Evolutionary conservation across 2,888 invertebrate genomes (phyloP).

Genomic region (Orgyia antiqua): DNA sequence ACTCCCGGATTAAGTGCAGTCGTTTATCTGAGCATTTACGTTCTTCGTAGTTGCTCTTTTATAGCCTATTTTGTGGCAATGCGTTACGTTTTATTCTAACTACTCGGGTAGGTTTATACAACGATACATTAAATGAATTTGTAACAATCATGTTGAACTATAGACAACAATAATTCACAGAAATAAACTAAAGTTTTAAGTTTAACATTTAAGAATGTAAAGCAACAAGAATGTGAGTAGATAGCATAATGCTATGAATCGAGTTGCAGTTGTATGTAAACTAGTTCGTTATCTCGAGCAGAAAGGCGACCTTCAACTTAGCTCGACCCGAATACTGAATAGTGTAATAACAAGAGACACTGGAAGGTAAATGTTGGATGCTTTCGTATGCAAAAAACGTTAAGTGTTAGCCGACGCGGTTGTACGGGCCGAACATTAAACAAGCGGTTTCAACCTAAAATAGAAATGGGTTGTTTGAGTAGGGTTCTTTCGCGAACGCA

Average conservation of each 20-base stretch:
- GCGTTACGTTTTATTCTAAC: constrained; percentile 51
- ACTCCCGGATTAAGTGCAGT: constrained; percentile 70
- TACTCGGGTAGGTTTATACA: constrained; percentile 44
- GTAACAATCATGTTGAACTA: constrained; percentile 31
- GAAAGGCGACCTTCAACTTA: constrained; percentile 67
- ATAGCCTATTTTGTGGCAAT: constrained; percentile 51
- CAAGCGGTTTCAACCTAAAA: constrained; percentile 71
- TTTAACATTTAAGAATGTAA: constrained; percentile 4
- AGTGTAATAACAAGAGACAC: constrained; percentile 68
- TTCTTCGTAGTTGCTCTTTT: constrained; percentile 56
- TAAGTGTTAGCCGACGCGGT: constrained; percentile 74
- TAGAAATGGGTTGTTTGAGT: constrained; percentile 77
- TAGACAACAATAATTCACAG: constrained; percentile 36
- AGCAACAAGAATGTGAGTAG: constrained; percentile 15
- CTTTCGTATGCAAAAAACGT: constrained; percentile 78
- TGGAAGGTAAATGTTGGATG: constrained; percentile 59
- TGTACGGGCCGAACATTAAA: constrained; percentile 76
- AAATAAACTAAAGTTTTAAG: constrained; percentile 25
- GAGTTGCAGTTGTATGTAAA: constrained; percentile 28
- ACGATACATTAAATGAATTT: constrained; percentile 35
- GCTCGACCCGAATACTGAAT: constrained; percentile 64
- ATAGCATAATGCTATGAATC: constrained; percentile 21
- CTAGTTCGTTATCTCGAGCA: constrained; percentile 57
- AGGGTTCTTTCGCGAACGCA: constrained; percentile 77
- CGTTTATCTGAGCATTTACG: constrained; percentile 67